Evolutionary conservation across 2,113 vertebrate species (phyloP).

Genomic region (Hassar affinis): DNA sequence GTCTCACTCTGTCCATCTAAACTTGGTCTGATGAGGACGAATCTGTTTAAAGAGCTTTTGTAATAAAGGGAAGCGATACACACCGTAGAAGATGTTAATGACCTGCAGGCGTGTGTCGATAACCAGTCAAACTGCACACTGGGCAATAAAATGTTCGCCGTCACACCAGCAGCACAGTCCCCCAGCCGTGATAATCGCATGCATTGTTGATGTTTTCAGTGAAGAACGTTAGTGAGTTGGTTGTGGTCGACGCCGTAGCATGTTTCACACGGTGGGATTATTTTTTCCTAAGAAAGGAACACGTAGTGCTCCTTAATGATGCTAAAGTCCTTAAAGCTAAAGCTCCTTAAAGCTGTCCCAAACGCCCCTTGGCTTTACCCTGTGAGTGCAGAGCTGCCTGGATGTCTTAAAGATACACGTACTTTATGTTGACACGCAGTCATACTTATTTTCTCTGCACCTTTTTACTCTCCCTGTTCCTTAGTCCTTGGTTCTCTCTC

Average conservation of each 20-base stretch:
- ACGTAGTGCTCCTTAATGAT: not conserved
- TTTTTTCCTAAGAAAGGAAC: not conserved
- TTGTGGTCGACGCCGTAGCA: too few relatives aligned
- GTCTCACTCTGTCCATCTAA: not conserved
- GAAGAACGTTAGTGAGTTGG: not conserved
- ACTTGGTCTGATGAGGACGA: not conserved
- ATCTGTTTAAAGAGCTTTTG: constrained; percentile 2
- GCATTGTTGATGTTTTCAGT: not conserved
- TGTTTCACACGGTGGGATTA: not conserved
- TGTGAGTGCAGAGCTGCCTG: not conserved
- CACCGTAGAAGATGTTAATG: not conserved
- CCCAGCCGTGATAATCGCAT: not conserved
- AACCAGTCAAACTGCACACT: not conserved
- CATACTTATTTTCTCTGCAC: not conserved
- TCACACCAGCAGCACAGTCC: not conserved
- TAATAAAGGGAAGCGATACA: not conserved
- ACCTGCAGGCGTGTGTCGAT: not conserved
- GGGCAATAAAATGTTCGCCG: not conserved
- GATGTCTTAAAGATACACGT: not conserved
- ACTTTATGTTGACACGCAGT: not conserved
- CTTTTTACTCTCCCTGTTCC: not conserved
- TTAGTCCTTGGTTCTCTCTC: not conserved
- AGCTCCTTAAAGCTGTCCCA: not conserved
- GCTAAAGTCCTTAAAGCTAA: not conserved
- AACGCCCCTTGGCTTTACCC: not conserved